phyloP scores from a whole-genome alignment of 2,888 invertebrate species.

The Hedychridium roseum region DNA sequence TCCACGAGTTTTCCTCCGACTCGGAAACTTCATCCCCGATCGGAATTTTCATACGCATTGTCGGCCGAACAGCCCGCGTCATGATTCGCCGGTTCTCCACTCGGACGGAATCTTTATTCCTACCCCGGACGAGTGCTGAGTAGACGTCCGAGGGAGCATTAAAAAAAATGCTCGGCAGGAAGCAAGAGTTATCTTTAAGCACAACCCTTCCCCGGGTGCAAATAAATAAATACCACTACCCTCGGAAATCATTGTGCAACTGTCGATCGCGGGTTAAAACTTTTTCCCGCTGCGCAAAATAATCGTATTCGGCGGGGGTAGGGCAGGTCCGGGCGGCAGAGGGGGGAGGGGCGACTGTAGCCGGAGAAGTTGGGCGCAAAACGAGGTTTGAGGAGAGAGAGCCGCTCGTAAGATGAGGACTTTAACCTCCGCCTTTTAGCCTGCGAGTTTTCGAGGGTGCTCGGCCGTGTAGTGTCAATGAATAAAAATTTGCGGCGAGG shows the following conservation, averaged over 20 bases:
- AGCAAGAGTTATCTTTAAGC: too few species aligned
- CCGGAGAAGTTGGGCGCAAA: too few species aligned
- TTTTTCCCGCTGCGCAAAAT: too few species aligned
- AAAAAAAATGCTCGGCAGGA: too few species aligned
- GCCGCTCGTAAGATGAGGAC: constrained; percentile 15
- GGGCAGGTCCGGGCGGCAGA: too few species aligned
- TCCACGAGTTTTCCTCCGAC: constrained; percentile 31
- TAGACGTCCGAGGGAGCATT: not conserved
- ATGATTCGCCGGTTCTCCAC: too few species aligned
- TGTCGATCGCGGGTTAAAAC: too few species aligned
- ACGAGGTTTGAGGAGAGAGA: constrained; percentile 20
- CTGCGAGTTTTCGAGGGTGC: constrained; percentile 46
- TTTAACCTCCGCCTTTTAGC: constrained; percentile 40
- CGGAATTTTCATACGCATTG: constrained; percentile 16
- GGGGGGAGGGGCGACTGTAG: too few species aligned
- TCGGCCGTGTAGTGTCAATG: constrained; percentile 60
- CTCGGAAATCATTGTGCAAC: too few species aligned
- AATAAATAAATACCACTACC: too few species aligned
- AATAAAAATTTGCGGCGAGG: constrained; percentile 60
- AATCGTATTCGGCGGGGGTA: too few species aligned
- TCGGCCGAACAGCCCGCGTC: constrained; percentile 22
- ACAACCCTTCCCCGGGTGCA: too few species aligned
- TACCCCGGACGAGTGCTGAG: not conserved
- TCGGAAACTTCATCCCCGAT: constrained; percentile 31
- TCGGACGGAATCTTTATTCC: not conserved